Percentiles rank a stretch among this genome's conserved stretches.
phyloP scores from a whole-genome alignment of 2,113 vertebrate genomes.

The Cavia aperea region DNA sequence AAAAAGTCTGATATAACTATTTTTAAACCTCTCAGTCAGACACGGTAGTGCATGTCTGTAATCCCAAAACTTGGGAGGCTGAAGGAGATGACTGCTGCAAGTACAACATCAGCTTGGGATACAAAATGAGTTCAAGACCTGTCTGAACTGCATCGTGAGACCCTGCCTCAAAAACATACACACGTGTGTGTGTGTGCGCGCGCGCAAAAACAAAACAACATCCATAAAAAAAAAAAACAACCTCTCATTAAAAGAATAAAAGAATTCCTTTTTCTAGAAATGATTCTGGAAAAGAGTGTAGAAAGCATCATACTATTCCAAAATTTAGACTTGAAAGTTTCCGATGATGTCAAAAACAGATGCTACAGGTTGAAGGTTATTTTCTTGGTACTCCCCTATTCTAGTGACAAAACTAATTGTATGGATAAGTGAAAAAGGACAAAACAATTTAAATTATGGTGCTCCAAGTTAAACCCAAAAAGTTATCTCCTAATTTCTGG shows the following conservation, averaged over 20 bases:
- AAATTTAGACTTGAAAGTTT: not conserved
- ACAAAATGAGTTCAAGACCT: too few relatives aligned
- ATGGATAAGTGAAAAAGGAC: not conserved
- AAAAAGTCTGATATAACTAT: not conserved
- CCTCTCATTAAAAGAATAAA: not conserved
- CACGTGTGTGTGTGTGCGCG: too few relatives aligned
- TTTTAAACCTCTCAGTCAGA: not conserved
- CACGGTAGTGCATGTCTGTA: too few relatives aligned
- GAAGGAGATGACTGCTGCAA: too few relatives aligned
- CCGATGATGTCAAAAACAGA: constrained; percentile 15
- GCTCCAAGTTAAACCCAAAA: not conserved
- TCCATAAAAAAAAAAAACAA: too few relatives aligned
- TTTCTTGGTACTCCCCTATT: not conserved
- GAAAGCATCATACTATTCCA: not conserved
- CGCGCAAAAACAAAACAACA: too few relatives aligned
- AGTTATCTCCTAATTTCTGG: not conserved
- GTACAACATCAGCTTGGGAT: too few relatives aligned
- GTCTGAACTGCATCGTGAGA: too few relatives aligned
- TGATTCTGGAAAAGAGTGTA: not conserved
- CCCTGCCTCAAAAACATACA: too few relatives aligned
- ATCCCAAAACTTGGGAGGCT: too few relatives aligned
- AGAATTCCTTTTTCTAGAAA: not conserved
- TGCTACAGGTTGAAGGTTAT: not conserved
- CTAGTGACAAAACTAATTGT: not conserved
- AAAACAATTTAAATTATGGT: not conserved